These are phyloP conservation scores for Chelonoidis abingdonii DNA, from an alignment of 2,113 vertebrate genomes.

Conservation along the genomic window DNA sequence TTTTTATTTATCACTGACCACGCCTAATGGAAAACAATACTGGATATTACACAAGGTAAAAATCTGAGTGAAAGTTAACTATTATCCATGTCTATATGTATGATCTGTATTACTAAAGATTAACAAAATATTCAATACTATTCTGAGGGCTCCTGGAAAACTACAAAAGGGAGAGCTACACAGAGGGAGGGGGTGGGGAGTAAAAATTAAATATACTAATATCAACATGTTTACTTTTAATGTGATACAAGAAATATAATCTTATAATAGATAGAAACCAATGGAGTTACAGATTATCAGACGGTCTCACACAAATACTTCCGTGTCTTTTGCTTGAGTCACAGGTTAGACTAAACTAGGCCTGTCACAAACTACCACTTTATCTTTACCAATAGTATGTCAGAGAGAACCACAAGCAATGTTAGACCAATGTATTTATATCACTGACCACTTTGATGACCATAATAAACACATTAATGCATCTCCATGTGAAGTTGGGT, in stretches of 20 bases:
- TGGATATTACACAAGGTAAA: neutral
- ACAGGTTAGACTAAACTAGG: neutral
- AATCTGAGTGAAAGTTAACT: neutral
- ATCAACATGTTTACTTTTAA: slow-evolving; percentile 7
- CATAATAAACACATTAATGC: fast-evolving
- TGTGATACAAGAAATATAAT: neutral
- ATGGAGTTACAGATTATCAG: slow-evolving; percentile 17
- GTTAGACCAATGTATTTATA: neutral
- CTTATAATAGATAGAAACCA: neutral
- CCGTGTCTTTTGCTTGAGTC: neutral
- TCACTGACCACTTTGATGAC: neutral
- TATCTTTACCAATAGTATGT: neutral
- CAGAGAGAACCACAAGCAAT: neutral
- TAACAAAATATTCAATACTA: slow-evolving; percentile 23
- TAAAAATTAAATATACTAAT: slow-evolving; percentile 14
- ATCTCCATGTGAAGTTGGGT: fast-evolving
- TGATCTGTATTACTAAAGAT: slow-evolving; percentile 32
- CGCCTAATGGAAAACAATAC: slow-evolving; percentile 20
- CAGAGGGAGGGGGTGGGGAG: neutral
- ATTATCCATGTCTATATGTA: slow-evolving; percentile 37
- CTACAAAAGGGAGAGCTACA: neutral
- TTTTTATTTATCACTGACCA: neutral
- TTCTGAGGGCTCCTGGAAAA: slow-evolving; percentile 40
- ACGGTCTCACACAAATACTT: neutral
- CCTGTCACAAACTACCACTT: neutral